Base-by-base conservation (phyloP, 2,797 vertebrate genomes). In the Enteromius anoplus region DNA sequence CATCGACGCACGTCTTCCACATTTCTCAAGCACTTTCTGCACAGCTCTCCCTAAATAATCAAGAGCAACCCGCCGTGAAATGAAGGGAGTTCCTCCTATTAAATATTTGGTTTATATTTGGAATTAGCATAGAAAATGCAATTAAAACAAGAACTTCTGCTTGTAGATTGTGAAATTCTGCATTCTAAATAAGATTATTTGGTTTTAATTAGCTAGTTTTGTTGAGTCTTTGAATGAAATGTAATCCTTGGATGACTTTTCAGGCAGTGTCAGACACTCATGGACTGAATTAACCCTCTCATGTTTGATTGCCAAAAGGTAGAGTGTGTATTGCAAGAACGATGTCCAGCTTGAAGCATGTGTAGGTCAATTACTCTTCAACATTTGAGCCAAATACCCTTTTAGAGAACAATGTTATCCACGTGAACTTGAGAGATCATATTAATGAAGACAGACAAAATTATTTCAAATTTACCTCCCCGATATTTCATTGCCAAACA, bases 41-140 rank as follows among this genome's bases (percentile, higher is more conserved):
- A 86, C 80, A 92, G 91, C 85, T 91, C 91, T 94, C 21, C 89
- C 95, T 95, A 95, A 96, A 96, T 92, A 95, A 92, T 84, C 89
- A 84, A 86, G 93, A 92, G 94, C 96, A 97, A 91, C 89, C 80
- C 85, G 88, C 94, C 93, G 92, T 97, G 96, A 98, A 97, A 98
- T 97, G 95, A 97, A 96, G 95, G 95, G 94, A 95, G 94, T 93
- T 93, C 94, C 94, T 95, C 89, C 93, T 90, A 92, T 95, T 95
- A 96, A 96, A 97, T 95, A 95, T 97, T 97, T 96, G 96, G 94
- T 97, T 97, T 96, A 93, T 94, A 94, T 96, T 95, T 93, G 91
- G 93, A 95, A 97, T 97, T 96, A 97, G 96, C 96, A 96, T 97
- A 95, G 94, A 94, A 95, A 95, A 95, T 95, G 95, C 96, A 97